Evolutionary conservation across 1,140 invertebrate species (phyloP).

Genomic region (Drosophila elegans): DNA sequence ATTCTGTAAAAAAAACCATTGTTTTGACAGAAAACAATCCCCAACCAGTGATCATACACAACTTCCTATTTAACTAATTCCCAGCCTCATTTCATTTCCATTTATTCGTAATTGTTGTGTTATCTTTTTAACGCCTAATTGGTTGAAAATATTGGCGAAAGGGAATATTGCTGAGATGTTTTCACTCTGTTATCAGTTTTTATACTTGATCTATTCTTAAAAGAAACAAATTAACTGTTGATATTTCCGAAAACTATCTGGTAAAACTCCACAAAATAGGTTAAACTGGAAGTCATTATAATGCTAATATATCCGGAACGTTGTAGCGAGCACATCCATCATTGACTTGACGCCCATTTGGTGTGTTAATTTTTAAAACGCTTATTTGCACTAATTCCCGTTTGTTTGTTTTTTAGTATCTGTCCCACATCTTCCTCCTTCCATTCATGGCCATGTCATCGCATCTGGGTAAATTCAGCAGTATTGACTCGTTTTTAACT

Average conservation of each 20-base stretch:
- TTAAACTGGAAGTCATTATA: conserved; percentile 3
- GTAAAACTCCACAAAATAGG: conserved; percentile 2
- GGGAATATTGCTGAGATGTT: conserved; percentile 17
- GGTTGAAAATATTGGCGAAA: conserved; percentile 32
- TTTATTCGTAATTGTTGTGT: conserved; percentile 27
- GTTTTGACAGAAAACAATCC: background rate
- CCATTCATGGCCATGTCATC: conserved; percentile 25
- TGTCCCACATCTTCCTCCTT: conserved; percentile 25
- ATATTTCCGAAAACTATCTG: conserved; percentile 22
- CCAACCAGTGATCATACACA: background rate
- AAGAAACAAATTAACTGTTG: conserved; percentile 11
- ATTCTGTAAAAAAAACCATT: background rate
- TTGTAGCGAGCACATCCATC: conserved; percentile 19
- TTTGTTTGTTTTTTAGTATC: conserved; percentile 13
- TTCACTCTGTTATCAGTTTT: background rate
- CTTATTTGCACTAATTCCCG: conserved; percentile 26
- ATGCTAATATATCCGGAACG: conserved; percentile 36
- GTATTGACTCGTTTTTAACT: conserved; percentile 13
- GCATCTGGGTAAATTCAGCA: conserved; percentile 4
- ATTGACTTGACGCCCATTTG: conserved; percentile 24
- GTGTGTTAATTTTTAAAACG: conserved; percentile 31
- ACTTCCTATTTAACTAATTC: conserved; percentile 27
- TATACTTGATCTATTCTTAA: background rate
- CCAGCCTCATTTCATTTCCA: conserved; percentile 27
- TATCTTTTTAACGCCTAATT: conserved; percentile 24